Conservation (phyloP, 64 coral and sea anemone genomes). For the Porites australiensis region DNA sequence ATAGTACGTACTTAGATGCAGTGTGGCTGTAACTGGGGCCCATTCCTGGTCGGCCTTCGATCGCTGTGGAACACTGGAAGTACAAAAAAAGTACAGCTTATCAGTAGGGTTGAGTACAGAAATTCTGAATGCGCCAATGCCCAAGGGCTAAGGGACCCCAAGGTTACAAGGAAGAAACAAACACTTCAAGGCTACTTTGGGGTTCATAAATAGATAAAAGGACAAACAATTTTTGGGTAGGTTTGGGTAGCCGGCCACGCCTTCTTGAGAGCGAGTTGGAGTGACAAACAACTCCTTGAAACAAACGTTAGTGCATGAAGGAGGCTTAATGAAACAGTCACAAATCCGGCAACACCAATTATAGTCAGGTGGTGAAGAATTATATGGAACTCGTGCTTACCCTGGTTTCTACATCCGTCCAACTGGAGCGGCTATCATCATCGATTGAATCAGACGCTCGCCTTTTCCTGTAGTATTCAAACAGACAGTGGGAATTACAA, state of each 20-base stretch:
- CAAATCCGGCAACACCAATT: background rate
- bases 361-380: background rate
- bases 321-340: background rate
- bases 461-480: slow-evolving; percentile 43
- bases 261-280: too few species aligned
- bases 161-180: too few species aligned
- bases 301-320: background rate
- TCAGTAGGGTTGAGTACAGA: too few species aligned
- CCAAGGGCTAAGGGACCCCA: too few species aligned
- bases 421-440: slow-evolving; percentile 57
- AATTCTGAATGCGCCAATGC: too few species aligned
- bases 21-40: slow-evolving; percentile 39
- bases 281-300: too few species aligned
- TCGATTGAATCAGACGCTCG: slow-evolving; percentile 55
- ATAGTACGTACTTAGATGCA: slow-evolving; percentile 53
- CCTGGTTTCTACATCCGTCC: slow-evolving; percentile 77
- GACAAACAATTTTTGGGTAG: too few species aligned
- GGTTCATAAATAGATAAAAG: too few species aligned
- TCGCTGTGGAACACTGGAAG: slow-evolving; percentile 59
- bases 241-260: too few species aligned
- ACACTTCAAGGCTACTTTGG: too few species aligned
- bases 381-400: background rate
- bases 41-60: slow-evolving; percentile 61
- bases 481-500: background rate
- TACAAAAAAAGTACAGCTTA: background rate